Evolutionary conservation across 2,113 vertebrate genomes (phyloP).

Genomic region (Geococcyx californianus): DNA sequence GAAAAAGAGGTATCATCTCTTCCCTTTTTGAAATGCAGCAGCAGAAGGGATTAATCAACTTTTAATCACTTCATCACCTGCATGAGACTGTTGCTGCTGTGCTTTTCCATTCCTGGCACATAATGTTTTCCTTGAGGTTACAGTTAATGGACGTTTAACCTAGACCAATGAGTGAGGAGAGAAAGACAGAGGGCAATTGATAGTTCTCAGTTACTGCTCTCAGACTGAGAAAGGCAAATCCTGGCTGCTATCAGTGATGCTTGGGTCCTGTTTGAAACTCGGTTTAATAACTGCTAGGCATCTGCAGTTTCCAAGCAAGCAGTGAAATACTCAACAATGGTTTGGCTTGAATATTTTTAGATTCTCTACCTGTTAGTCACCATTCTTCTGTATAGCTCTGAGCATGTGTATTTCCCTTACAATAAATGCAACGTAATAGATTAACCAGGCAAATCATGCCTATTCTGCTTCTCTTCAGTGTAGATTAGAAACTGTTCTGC

Average conservation of each 20-base stretch:
- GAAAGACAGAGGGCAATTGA: not conserved
- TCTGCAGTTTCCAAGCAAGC: not conserved
- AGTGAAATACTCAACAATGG: not conserved
- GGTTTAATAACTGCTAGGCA: not conserved
- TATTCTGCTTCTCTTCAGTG: not conserved
- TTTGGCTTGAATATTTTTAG: not conserved
- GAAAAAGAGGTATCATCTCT: not conserved
- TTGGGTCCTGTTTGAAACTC: not conserved
- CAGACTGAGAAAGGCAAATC: not conserved
- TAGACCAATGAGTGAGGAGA: not conserved
- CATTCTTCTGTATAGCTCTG: not conserved
- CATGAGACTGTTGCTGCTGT: not conserved
- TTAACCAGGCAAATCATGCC: not conserved
- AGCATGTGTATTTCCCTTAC: not conserved
- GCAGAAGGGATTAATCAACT: not conserved
- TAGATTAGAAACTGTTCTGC: not conserved
- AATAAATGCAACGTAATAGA: not conserved
- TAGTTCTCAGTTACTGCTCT: not conserved
- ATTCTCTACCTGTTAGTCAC: not conserved
- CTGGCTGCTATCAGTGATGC: not conserved
- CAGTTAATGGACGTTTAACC: not conserved
- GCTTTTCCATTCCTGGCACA: not conserved
- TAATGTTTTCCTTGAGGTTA: not conserved
- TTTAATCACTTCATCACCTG: not conserved
- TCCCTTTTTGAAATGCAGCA: not conserved